Conservation (phyloP, 1,140 invertebrate species). For the Leptoteleia sp. region DNA sequence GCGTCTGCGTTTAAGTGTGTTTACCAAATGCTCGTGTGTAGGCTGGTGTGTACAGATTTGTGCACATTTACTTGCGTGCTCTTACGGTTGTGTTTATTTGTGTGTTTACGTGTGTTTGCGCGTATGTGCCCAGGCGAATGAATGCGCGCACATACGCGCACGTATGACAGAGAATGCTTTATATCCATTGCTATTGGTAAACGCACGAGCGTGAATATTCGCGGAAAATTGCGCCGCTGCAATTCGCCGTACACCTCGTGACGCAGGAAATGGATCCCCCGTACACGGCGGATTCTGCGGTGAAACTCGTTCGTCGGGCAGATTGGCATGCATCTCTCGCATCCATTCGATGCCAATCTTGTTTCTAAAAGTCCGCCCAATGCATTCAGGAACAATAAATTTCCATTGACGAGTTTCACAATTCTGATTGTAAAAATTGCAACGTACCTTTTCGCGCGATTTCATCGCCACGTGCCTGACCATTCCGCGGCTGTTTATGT, state of each 20-base stretch:
- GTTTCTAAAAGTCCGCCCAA: slow-evolving; percentile 63
- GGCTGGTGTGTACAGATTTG: too few species aligned
- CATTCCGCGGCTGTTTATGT: background rate
- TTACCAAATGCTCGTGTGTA: too few species aligned
- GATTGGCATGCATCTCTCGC: slow-evolving; percentile 65
- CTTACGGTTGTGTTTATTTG: too few species aligned
- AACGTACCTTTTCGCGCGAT: slow-evolving; percentile 2
- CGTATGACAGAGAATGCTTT: slow-evolving; percentile 60
- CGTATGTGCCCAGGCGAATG: slow-evolving; percentile 1
- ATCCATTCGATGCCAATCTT: slow-evolving; percentile 64
- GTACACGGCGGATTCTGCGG: slow-evolving; percentile 58
- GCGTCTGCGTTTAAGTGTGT: background rate
- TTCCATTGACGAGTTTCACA: slow-evolving; percentile 50
- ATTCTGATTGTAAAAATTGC: slow-evolving; percentile 45
- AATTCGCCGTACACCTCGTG: slow-evolving; percentile 58
- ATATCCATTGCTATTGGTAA: slow-evolving; percentile 60
- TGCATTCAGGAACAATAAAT: slow-evolving; percentile 65
- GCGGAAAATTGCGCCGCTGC: slow-evolving; percentile 65
- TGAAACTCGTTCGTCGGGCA: slow-evolving; percentile 64
- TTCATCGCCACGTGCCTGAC: too few species aligned
- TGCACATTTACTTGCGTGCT: too few species aligned
- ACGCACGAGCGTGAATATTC: slow-evolving; percentile 65
- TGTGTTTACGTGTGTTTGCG: background rate
- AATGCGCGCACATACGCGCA: slow-evolving; percentile 26
- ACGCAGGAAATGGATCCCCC: slow-evolving; percentile 65